Evolutionary conservation across 2,797 vertebrate genomes (phyloP).

Genomic region (Hippocampus kuda): DNA sequence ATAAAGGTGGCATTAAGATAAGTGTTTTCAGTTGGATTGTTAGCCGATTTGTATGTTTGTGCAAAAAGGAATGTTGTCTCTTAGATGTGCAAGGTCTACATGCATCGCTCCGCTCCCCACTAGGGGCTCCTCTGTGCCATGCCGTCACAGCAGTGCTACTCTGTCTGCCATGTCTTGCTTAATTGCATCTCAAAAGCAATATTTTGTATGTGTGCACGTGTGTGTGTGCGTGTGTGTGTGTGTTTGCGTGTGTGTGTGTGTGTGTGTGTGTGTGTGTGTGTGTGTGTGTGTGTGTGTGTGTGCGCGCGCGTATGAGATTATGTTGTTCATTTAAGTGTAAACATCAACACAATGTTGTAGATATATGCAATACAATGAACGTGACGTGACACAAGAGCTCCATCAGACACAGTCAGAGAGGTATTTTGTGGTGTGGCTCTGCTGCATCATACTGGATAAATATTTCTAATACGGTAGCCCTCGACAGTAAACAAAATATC

Average conservation of each 20-base stretch:
- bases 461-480: too few relatives aligned
- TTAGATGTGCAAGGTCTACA: neutral
- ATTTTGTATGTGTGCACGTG: neutral
- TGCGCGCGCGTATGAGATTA: too few relatives aligned
- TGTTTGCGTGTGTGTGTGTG: too few relatives aligned
- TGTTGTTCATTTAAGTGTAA: neutral
- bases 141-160: slow-evolving; percentile 17
- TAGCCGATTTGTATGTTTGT: slow-evolving; percentile 8
- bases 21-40: slow-evolving; percentile 29
- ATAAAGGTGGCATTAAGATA: slow-evolving; percentile 55
- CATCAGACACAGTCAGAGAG: neutral
- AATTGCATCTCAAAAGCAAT: neutral
- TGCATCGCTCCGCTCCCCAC: slow-evolving; percentile 13
- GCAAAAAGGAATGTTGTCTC: slow-evolving; percentile 32
- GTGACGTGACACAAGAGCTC: neutral
- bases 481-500: too few relatives aligned
- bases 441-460: too few relatives aligned
- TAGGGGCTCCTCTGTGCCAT: slow-evolving; percentile 31
- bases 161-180: neutral
- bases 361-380: neutral
- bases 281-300: too few relatives aligned
- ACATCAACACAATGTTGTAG: neutral
- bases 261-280: too few relatives aligned
- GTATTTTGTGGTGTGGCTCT: neutral
- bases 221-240: too few relatives aligned